Conservation (phyloP, 2,888 invertebrate genomes). For the Amaurobius ferox region DNA sequence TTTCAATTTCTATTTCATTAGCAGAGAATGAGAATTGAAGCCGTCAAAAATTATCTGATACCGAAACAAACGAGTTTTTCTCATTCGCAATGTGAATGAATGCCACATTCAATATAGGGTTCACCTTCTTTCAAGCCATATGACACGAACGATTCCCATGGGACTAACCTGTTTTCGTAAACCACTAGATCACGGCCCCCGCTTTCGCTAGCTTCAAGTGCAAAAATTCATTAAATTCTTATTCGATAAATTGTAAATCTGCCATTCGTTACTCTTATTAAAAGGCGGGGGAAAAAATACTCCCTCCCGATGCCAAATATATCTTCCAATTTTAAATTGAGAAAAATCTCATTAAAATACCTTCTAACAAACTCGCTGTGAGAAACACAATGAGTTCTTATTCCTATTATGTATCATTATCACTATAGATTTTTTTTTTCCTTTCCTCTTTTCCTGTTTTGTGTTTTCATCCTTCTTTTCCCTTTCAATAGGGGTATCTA, state of each 20-base stretch:
- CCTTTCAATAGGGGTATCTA: slow-evolving; percentile 22
- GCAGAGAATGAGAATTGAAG: neutral
- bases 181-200: neutral
- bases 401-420: slow-evolving; percentile 68
- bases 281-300: slow-evolving; percentile 24
- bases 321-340: slow-evolving; percentile 61
- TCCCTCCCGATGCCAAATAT: neutral
- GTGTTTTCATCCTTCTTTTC: slow-evolving; percentile 18
- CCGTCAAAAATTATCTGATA: neutral
- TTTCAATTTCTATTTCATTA: neutral
- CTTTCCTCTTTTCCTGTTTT: slow-evolving; percentile 12
- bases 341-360: slow-evolving; percentile 69
- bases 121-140: neutral
- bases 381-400: slow-evolving; percentile 55
- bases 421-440: slow-evolving; percentile 36
- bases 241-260: slow-evolving; percentile 46
- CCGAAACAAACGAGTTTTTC: neutral
- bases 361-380: slow-evolving; percentile 48
- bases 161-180: neutral
- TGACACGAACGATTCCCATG: neutral
- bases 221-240: slow-evolving; percentile 60
- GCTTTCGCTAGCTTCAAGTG: neutral
- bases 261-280: slow-evolving; percentile 38
- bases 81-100: neutral
- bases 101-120: neutral